These are phyloP conservation scores for Podarcis cretensis DNA, from an alignment of 2,113 vertebrate species.

Conservation along the genomic window DNA sequence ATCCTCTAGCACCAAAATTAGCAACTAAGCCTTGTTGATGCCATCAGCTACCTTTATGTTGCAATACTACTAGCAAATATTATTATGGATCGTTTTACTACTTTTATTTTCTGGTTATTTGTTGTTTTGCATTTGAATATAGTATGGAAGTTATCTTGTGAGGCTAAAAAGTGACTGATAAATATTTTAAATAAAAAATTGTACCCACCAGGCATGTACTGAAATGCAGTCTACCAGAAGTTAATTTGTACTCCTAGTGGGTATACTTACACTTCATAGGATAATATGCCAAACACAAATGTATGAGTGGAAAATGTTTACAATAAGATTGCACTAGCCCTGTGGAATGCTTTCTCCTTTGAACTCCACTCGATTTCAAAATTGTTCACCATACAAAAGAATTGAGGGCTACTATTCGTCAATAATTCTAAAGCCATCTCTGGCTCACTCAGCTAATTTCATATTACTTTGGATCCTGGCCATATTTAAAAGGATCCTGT, in stretches of 20 bases:
- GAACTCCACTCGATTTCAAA: neutral
- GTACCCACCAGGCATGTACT: too few relatives aligned
- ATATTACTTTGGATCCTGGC: neutral
- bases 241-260: too few relatives aligned
- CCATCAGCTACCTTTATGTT: neutral
- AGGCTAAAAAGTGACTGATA: too few relatives aligned
- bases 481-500: neutral
- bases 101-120: neutral
- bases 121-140: too few relatives aligned
- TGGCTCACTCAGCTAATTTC: neutral
- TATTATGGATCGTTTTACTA: neutral
- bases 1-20: neutral
- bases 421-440: neutral
- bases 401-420: neutral
- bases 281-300: neutral
- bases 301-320: too few relatives aligned
- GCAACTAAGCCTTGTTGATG: neutral
- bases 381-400: neutral
- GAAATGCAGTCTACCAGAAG: too few relatives aligned
- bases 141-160: too few relatives aligned
- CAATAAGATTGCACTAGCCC: neutral
- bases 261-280: too few relatives aligned
- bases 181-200: too few relatives aligned
- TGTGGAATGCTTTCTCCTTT: neutral
- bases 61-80: neutral